phyloP scores from a whole-genome alignment of 2,888 invertebrate species.

The Drosophila percnosoma region DNA sequence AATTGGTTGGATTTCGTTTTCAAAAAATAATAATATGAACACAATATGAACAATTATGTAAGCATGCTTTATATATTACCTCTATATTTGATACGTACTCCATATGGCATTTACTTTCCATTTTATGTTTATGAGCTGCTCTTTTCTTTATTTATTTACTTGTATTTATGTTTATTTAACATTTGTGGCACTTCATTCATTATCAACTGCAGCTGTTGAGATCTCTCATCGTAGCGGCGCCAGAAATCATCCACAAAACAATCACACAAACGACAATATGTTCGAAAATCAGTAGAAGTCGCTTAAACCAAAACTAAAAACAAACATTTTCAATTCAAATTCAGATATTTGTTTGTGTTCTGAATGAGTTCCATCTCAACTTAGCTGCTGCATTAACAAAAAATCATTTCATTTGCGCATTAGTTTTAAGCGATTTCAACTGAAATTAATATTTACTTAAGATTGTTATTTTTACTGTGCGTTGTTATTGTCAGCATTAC shows the following conservation, averaged over 20 bases:
- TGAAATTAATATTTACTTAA: conserved; percentile 7
- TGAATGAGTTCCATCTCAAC: neutral
- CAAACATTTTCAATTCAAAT: neutral
- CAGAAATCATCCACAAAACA: conserved; percentile 22
- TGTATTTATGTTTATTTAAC: neutral
- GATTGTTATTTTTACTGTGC: conserved; percentile 2
- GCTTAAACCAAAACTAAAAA: conserved; percentile 2
- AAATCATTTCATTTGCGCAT: conserved; percentile 12
- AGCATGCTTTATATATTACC: conserved; percentile 82
- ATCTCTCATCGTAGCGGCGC: conserved; percentile 8
- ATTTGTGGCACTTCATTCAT: conserved; percentile 33
- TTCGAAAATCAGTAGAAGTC: conserved; percentile 22
- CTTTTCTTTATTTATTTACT: conserved; percentile 6
- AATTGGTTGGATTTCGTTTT: conserved; percentile 82
- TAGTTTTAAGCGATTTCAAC: conserved; percentile 28
- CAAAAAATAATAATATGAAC: conserved; percentile 53
- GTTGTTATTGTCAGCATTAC: neutral
- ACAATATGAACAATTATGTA: conserved; percentile 77
- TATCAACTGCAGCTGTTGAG: conserved; percentile 16
- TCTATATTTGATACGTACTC: conserved; percentile 50
- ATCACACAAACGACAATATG: conserved; percentile 25
- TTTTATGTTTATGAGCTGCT: conserved; percentile 28
- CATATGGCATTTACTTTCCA: conserved; percentile 24
- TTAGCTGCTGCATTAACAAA: neutral
- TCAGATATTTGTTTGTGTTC: neutral